Conservation (phyloP, 1,140 invertebrate genomes). For the Drosophila punjabiensis region DNA sequence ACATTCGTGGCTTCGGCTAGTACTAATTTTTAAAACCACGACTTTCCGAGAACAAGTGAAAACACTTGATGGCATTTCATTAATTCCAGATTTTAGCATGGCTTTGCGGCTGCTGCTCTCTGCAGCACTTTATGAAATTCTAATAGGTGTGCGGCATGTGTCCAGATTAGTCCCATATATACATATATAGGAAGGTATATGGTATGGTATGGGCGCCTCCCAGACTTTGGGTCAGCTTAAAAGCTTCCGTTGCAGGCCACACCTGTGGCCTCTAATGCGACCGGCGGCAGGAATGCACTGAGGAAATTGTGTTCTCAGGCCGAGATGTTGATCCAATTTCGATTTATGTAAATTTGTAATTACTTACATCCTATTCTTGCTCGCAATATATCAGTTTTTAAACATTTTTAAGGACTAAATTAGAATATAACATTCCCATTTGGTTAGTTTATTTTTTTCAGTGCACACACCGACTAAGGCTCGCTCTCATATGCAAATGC, state of each 20-base stretch:
- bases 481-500: constrained; percentile 35
- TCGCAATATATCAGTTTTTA: not conserved
- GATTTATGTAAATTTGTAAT: constrained; percentile 4
- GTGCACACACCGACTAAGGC: constrained; percentile 24
- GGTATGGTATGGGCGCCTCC: not conserved
- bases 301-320: not conserved
- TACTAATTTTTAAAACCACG: not conserved
- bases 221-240: constrained; percentile 52
- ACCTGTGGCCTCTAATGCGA: constrained; percentile 53
- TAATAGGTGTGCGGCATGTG: constrained; percentile 61
- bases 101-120: constrained; percentile 12
- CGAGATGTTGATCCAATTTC: not conserved
- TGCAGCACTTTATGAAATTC: constrained; percentile 60
- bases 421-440: not conserved
- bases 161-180: constrained; percentile 24
- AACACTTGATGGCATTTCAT: constrained; percentile 19
- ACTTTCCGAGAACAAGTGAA: constrained; percentile 2
- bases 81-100: constrained; percentile 43
- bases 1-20: no score
- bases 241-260: constrained; percentile 33
- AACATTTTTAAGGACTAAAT: not conserved
- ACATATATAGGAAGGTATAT: not conserved
- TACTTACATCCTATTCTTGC: not conserved
- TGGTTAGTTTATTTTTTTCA: not conserved
- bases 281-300: constrained; percentile 5